These are phyloP conservation scores for Eunapius fragilis DNA, from an alignment of 37 sponge, comb jelly and placozoan species.

Conservation along the genomic window DNA sequence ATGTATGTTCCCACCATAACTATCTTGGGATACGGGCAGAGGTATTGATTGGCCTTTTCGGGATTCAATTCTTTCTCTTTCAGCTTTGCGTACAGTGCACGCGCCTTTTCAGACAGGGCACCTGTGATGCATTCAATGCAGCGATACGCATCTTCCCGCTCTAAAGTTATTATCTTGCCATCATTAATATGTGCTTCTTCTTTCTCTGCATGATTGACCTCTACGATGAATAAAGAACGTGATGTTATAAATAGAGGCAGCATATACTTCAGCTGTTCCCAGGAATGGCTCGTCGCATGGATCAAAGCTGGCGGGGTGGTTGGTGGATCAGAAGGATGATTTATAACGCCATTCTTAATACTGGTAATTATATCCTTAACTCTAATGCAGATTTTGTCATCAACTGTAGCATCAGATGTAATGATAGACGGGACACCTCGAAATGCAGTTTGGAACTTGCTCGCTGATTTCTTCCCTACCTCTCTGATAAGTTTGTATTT, in stretches of 20 bases:
- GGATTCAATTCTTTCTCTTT: not conserved
- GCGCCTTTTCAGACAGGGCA: not conserved
- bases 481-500: no score
- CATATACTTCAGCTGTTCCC: no score
- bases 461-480: no score
- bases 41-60: not conserved
- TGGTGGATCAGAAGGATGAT: no score
- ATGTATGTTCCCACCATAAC: not conserved
- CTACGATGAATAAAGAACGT: not conserved
- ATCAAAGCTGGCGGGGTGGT: no score
- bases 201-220: not conserved
- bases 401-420: no score
- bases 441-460: no score
- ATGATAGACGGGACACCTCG: no score
- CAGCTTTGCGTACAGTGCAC: not conserved
- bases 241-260: not conserved
- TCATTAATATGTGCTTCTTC: not conserved
- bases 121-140: not conserved
- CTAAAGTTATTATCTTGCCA: not conserved
- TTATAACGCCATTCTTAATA: no score
- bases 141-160: not conserved
- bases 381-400: no score
- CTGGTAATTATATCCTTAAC: no score
- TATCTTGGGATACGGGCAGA: not conserved
- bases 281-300: no score